These are phyloP conservation scores for Lumbricus terrestris DNA, from an alignment of 2,888 invertebrate species.

Conservation along the genomic window DNA sequence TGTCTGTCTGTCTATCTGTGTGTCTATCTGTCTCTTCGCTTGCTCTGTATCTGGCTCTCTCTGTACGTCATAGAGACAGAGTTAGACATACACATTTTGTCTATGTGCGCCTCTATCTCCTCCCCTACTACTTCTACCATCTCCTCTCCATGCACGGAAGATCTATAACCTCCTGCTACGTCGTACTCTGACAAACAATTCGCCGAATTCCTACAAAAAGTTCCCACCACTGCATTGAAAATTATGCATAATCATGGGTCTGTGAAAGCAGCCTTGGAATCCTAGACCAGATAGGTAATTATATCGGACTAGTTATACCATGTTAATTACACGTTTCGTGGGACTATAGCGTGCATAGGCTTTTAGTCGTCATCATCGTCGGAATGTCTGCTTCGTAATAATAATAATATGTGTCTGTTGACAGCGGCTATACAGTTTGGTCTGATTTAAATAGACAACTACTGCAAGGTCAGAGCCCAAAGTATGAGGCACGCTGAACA, in stretches of 20 bases:
- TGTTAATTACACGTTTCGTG: background rate
- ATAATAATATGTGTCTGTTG: background rate
- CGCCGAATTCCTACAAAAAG: background rate
- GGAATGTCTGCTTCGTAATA: background rate
- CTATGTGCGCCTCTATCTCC: background rate
- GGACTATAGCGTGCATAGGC: background rate
- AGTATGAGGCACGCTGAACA: background rate
- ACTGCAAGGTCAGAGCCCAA: background rate
- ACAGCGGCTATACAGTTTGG: background rate
- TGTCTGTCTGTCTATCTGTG: background rate
- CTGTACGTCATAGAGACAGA: no score
- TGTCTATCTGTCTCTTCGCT: no score
- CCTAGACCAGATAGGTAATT: background rate
- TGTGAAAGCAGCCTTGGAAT: background rate
- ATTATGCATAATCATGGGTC: background rate
- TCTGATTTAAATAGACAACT: background rate
- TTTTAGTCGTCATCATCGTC: no score
- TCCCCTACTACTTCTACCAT: background rate
- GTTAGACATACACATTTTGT: background rate
- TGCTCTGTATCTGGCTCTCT: no score
- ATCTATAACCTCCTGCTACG: background rate
- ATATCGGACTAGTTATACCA: background rate
- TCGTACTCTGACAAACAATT: background rate
- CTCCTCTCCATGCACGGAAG: background rate
- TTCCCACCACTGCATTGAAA: background rate